phyloP scores from a whole-genome alignment of 1,140 invertebrate genomes.

The honey bee (Apis mellifera) region Amel_HAv3.1 CM009945.2:1568501-1569000 shows the following conservation, averaged over 20 bases:
- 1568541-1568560: conserved; percentile 79
- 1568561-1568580: conserved; percentile 74
- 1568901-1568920: conserved; percentile 77
- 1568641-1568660: not conserved
- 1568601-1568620: too few species aligned
- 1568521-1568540: conserved; percentile 79
- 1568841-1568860: conserved; percentile 70
- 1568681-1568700: not conserved
- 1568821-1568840: conserved; percentile 76
- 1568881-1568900: conserved; percentile 69
- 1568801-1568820: conserved; percentile 80
- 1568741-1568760: conserved; percentile 6
- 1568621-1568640: not conserved
- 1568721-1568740: not conserved
- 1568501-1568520: conserved; percentile 71
- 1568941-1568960: conserved; percentile 71
- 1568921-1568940: conserved; percentile 74
- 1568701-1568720: conserved; percentile 1
- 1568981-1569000: conserved; percentile 72
- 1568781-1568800: conserved; percentile 80
- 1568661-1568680: not conserved
- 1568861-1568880: conserved; percentile 65
- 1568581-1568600: conserved; percentile 5
- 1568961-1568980: conserved; percentile 71
- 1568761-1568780: conserved; percentile 74